A percentile compares a stretch with the other conserved stretches of the same genome.
Conservation (phyloP, 2,888 invertebrate genomes). For the Thysanoteuthis rhombus region DNA sequence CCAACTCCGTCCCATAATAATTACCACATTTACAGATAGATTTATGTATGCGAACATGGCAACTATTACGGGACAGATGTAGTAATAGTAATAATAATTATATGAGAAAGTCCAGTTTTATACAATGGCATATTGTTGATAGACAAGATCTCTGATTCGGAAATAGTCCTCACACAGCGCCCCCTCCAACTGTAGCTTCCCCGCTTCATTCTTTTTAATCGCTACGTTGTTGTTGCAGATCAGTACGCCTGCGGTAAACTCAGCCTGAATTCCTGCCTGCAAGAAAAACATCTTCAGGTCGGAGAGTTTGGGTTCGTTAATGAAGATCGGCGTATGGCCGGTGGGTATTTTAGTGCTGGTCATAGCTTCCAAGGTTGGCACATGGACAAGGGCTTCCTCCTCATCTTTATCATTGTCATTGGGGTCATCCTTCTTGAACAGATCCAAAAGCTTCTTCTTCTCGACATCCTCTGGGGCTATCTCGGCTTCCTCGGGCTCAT, state of each 20-base stretch:
- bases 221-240: conserved; percentile 94
- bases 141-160: conserved; percentile 88
- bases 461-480: conserved; percentile 37
- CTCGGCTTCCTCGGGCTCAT: conserved; percentile 44
- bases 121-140: conserved; percentile 92
- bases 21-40: too few species aligned
- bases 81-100: too few species aligned
- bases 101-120: conserved; percentile 36
- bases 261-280: conserved; percentile 79
- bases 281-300: conserved; percentile 81
- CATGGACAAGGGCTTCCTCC: conserved; percentile 38
- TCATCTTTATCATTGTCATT: conserved; percentile 34
- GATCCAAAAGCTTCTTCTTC: conserved; percentile 16
- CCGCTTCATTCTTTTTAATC: conserved; percentile 82
- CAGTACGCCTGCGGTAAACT: conserved; percentile 89
- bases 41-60: too few species aligned
- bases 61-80: too few species aligned
- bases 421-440: conserved; percentile 26
- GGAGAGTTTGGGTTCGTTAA: conserved; percentile 91
- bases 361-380: conserved; percentile 48
- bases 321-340: conserved; percentile 79
- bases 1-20: too few species aligned
- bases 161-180: conserved; percentile 94
- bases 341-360: conserved; percentile 46
- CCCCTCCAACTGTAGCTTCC: conserved; percentile 92